Evolutionary conservation across 2,888 invertebrate genomes (phyloP).

Genomic region (Spatulosminthurus flaviceps): DNA sequence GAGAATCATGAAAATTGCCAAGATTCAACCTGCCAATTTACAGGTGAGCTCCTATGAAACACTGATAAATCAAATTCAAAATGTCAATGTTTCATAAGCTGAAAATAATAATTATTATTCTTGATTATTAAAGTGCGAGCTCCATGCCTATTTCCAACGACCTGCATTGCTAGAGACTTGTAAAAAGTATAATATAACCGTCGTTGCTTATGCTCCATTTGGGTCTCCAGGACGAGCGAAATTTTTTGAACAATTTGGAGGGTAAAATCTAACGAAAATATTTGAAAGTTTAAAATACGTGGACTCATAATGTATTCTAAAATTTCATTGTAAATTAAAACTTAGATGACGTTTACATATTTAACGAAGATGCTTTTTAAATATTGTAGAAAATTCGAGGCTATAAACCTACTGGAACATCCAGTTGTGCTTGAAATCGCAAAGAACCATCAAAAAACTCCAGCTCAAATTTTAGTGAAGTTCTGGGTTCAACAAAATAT

Average conservation of each 20-base stretch:
- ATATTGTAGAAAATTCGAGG: too few relatives aligned
- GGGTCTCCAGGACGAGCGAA: constrained; percentile 56
- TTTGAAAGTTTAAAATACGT: neutral
- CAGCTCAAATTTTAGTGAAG: constrained; percentile 80
- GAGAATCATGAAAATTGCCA: constrained; percentile 72
- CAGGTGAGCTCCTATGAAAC: constrained; percentile 60
- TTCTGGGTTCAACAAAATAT: constrained; percentile 78
- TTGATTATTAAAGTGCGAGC: constrained; percentile 33
- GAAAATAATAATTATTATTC: too few relatives aligned
- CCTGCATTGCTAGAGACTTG: constrained; percentile 51
- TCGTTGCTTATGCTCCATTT: constrained; percentile 60
- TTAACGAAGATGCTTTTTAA: too few relatives aligned
- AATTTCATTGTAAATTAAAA: neutral
- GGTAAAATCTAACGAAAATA: constrained; percentile 20
- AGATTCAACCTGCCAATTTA: constrained; percentile 73
- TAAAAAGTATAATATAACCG: constrained; percentile 53
- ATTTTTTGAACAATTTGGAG: constrained; percentile 45
- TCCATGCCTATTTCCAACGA: constrained; percentile 57
- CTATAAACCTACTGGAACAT: constrained; percentile 62
- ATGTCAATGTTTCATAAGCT: too few relatives aligned
- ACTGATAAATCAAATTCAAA: too few relatives aligned
- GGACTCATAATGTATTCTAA: neutral
- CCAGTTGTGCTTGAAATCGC: constrained; percentile 66
- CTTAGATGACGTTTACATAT: too few relatives aligned
- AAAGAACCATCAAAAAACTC: constrained; percentile 72